These are phyloP conservation scores for Scaptodrosophila lebanonensis DNA, from an alignment of 1,140 invertebrate species.

Conservation along the genomic window DNA sequence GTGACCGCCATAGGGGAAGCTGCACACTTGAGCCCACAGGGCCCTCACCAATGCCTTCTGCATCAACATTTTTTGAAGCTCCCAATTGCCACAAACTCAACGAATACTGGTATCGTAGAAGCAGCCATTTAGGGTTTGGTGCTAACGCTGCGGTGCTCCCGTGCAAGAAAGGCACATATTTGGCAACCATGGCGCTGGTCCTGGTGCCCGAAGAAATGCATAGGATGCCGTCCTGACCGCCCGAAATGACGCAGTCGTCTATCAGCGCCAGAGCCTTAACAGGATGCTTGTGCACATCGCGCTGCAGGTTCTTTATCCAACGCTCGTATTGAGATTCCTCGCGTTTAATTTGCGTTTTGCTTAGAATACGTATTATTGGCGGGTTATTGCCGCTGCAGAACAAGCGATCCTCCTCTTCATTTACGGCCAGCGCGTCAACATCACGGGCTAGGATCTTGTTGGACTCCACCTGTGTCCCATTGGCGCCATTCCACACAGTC, in stretches of 20 bases:
- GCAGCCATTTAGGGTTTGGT: constrained; percentile 79
- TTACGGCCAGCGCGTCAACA: constrained; percentile 85
- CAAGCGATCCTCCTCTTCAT: constrained; percentile 83
- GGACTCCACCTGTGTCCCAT: constrained; percentile 86
- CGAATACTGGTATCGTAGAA: constrained; percentile 84
- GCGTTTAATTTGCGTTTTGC: constrained; percentile 81
- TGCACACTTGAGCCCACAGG: constrained; percentile 13
- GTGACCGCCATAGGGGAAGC: constrained; percentile 75
- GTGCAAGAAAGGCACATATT: constrained; percentile 85
- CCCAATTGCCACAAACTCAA: constrained; percentile 84
- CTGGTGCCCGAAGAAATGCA: constrained; percentile 81
- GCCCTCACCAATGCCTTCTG: not conserved
- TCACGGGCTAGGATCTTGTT: constrained; percentile 88
- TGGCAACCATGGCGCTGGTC: constrained; percentile 81
- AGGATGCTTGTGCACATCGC: constrained; percentile 90
- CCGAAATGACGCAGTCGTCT: constrained; percentile 85
- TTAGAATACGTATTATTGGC: constrained; percentile 82
- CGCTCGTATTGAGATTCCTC: constrained; percentile 78
- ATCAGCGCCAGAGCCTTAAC: constrained; percentile 84
- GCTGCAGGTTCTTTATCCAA: constrained; percentile 89
- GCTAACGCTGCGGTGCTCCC: constrained; percentile 81
- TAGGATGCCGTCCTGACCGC: constrained; percentile 87
- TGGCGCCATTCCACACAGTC: constrained; percentile 91
- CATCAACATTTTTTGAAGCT: constrained; percentile 33
- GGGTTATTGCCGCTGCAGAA: constrained; percentile 91